Conservation (phyloP, 2,888 invertebrate genomes). For the Lydus trimaculatus region DNA sequence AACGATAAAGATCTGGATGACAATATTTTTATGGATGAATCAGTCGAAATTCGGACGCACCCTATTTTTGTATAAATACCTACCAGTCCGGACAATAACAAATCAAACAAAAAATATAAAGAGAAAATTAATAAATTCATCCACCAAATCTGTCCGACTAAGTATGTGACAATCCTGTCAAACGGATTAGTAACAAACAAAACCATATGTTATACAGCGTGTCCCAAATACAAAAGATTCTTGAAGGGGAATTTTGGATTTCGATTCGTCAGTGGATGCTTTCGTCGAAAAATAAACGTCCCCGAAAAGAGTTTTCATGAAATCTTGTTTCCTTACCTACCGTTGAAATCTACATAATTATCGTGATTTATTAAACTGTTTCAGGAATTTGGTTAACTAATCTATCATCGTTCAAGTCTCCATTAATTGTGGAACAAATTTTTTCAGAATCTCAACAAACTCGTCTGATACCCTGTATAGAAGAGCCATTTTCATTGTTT, state of each 20-base stretch:
- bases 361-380: too few relatives aligned
- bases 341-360: not conserved
- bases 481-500: not conserved
- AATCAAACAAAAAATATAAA: not conserved
- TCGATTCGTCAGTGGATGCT: too few relatives aligned
- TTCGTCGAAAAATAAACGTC: too few relatives aligned
- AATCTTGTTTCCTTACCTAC: not conserved
- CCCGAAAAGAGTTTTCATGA: not conserved
- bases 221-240: too few relatives aligned
- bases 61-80: not conserved
- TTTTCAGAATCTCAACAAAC: too few relatives aligned
- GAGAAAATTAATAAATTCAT: not conserved
- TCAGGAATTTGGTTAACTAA: too few relatives aligned
- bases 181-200: not conserved
- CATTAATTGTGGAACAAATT: too few relatives aligned
- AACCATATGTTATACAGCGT: not conserved
- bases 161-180: not conserved
- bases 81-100: not conserved
- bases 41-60: not conserved
- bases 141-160: not conserved
- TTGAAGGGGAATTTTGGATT: too few relatives aligned
- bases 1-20: not conserved
- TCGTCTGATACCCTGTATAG: not conserved
- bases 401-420: too few relatives aligned
- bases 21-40: not conserved